Evolutionary conservation across 2,888 invertebrate species (phyloP), one percentile per base, ranked within the genome.

Genomic region (Oeneis ivallda): DNA sequence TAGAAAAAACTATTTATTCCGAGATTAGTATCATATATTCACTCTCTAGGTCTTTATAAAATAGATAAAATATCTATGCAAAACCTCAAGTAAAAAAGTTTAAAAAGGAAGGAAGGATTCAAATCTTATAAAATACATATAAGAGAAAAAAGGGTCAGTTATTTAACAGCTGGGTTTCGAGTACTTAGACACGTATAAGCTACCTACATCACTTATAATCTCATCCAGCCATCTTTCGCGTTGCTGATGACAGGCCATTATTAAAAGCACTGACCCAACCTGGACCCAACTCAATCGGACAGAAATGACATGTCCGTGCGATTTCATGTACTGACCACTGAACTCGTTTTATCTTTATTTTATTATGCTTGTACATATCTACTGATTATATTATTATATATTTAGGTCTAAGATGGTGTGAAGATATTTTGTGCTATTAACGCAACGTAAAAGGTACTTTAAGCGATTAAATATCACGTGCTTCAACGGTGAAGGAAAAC

Each of bases 241-340:
- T 67, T 69, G 67, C 64, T 50, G 59, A 65, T 67, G 69, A 69
- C 70, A 69, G 60, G 65, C 37, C 65, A 60, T 70, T 70, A 70
- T 69, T 70, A 68, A 67, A 65, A 66, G 53, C 57, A 59, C 58
- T 65, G 70, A 70, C 69, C 70, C 70, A 65, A 65, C 70, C 69
- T 67, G 69, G 70, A 70, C 69, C 70, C 70, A 65, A 65, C 70
- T 70, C 69, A 70, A 69, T 70, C 65, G 65, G 52, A 62, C 26
- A 65, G 65, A 52, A 66, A 58, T 66, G 69, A 69, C 69, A 49
- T 50, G 37, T 50, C 60, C 19, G 41, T 19, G 9, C 49, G 59
- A 60, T 19, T 60, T 19, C 60, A 37, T 39, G 37, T 39, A 39
- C 11, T 60, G 60, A 49, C 60, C 60, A 37, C 17, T 37, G 47